These are phyloP conservation scores for Oenanthe oenanthe DNA, from an alignment of 2,113 vertebrate genomes.

Conservation along the genomic window DNA sequence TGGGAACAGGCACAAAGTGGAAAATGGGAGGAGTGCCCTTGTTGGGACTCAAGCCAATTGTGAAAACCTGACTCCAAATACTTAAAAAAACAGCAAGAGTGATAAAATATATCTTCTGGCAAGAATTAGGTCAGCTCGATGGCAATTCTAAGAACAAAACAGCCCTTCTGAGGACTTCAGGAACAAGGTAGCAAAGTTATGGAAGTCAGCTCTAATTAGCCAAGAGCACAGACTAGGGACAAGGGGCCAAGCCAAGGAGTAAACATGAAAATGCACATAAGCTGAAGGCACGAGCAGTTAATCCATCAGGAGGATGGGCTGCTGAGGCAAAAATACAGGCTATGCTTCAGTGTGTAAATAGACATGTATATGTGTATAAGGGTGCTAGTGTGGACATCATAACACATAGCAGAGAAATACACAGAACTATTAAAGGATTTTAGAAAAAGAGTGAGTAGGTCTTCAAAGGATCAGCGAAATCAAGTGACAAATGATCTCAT, in stretches of 20 bases:
- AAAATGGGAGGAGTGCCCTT: not conserved
- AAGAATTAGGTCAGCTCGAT: not conserved
- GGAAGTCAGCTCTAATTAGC: not conserved
- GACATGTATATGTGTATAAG: not conserved
- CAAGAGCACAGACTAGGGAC: not conserved
- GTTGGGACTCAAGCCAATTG: not conserved
- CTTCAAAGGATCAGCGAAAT: not conserved
- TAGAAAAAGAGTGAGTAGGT: not conserved
- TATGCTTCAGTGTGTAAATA: not conserved
- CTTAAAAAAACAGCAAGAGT: not conserved
- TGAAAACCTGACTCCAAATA: not conserved
- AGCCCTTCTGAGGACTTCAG: not conserved
- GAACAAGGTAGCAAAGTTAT: not conserved
- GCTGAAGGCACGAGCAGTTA: not conserved
- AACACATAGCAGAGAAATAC: not conserved
- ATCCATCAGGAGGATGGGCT: not conserved
- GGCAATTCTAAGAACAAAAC: constrained; percentile 1
- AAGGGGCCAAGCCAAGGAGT: not conserved
- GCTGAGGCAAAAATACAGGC: not conserved
- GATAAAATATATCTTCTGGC: constrained; percentile 14
- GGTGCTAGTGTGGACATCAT: not conserved
- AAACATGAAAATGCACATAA: not conserved
- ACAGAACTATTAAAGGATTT: not conserved
- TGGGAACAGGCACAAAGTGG: not conserved
- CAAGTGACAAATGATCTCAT: not conserved